phyloP scores from a whole-genome alignment of 2,797 vertebrate species.

The Peromyscus aztecus region DNA sequence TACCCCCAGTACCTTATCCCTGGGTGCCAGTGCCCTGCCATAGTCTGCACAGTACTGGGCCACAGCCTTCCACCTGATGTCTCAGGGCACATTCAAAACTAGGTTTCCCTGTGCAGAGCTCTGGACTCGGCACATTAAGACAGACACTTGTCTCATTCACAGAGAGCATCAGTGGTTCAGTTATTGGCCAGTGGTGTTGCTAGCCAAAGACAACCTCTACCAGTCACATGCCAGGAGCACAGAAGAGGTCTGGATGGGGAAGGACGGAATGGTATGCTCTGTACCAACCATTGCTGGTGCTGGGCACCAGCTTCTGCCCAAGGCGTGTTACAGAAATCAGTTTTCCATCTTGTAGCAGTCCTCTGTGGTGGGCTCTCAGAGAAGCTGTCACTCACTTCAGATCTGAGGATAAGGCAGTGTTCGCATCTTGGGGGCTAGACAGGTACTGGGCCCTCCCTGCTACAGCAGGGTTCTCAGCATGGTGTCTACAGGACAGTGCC shows the following conservation, averaged over 20 bases:
- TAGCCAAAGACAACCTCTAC: not conserved
- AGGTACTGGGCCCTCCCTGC: not conserved
- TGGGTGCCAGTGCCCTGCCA: not conserved
- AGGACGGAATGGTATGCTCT: not conserved
- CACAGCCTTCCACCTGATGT: not conserved
- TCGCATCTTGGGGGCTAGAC: not conserved
- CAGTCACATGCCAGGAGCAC: not conserved
- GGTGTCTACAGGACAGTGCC: not conserved
- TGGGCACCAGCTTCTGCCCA: not conserved
- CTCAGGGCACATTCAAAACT: not conserved
- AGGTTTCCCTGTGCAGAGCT: not conserved
- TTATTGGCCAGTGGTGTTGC: not conserved
- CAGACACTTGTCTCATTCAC: not conserved
- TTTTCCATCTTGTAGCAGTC: not conserved
- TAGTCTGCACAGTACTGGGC: not conserved
- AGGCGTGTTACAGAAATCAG: not conserved
- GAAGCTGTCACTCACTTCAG: not conserved
- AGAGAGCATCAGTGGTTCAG: not conserved
- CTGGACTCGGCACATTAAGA: not conserved
- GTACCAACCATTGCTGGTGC: not conserved
- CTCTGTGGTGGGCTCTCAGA: not conserved
- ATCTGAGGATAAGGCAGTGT: not conserved
- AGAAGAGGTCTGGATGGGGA: not conserved
- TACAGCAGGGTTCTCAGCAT: not conserved
- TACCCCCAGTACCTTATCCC: not conserved